phyloP scores from a whole-genome alignment of 2,113 vertebrate genomes.

The Glareola pratincola region DNA sequence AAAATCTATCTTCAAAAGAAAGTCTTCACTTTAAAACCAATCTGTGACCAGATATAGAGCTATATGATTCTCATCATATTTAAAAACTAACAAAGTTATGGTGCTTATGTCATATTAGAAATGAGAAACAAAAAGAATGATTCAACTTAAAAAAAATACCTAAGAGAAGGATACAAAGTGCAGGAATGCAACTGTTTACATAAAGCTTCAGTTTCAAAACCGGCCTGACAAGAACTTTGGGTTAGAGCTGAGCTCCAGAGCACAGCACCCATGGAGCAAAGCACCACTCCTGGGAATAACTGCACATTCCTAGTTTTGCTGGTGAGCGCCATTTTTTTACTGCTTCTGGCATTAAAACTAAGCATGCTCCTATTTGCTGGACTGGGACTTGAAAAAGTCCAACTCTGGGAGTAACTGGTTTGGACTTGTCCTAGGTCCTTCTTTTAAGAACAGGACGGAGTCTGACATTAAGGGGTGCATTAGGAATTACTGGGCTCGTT shows the following conservation, averaged over 20 bases:
- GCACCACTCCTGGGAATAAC: neutral
- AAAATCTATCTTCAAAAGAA: neutral
- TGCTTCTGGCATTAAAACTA: neutral
- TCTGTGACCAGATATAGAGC: neutral
- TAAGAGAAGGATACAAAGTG: neutral
- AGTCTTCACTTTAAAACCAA: neutral
- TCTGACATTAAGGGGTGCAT: fast-evolving
- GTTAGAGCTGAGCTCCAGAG: neutral
- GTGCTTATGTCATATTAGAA: neutral
- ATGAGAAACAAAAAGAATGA: neutral
- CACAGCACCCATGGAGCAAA: neutral
- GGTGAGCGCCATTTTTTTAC: neutral
- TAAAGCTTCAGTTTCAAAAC: neutral
- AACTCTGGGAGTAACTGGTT: neutral
- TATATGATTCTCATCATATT: neutral
- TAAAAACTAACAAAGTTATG: neutral
- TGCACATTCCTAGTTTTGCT: neutral
- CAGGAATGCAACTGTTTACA: neutral
- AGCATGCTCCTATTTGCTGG: neutral
- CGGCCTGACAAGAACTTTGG: fast-evolving
- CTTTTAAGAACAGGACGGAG: neutral
- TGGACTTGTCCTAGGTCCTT: neutral
- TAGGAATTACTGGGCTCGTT: neutral
- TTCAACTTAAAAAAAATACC: neutral
- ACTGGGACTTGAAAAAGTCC: neutral